These are phyloP conservation scores for Dicranocentrus wangi DNA, from an alignment of 2,888 invertebrate genomes.

Conservation along the genomic window DNA sequence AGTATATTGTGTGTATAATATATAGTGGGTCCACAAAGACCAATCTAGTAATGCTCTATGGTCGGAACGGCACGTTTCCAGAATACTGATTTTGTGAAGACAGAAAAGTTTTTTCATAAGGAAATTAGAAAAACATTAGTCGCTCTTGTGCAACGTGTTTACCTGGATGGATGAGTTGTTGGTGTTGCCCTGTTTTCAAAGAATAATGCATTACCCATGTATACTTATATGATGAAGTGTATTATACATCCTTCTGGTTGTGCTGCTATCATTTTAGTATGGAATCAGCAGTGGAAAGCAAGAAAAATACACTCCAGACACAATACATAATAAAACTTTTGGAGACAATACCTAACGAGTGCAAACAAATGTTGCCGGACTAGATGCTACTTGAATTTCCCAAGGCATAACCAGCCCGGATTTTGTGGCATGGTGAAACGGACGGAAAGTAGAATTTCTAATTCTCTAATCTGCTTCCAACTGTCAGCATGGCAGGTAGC, in stretches of 20 bases:
- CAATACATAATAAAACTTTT: no score
- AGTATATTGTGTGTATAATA: no score
- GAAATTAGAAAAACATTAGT: slow-evolving; percentile 37
- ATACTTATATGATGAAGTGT: no score
- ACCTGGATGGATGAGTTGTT: slow-evolving; percentile 6
- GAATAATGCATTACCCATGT: no score
- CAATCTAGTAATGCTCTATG: not conserved
- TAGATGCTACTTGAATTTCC: slow-evolving; percentile 16
- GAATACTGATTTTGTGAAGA: not conserved
- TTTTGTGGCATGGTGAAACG: not conserved
- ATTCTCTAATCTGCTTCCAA: slow-evolving; percentile 20
- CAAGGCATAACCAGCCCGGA: not conserved
- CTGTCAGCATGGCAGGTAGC: not conserved
- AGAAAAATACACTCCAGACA: no score
- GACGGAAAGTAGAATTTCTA: not conserved
- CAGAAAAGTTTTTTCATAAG: slow-evolving; percentile 12
- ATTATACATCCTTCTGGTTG: no score
- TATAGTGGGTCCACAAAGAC: no score
- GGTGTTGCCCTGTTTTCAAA: no score
- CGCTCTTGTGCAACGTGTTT: slow-evolving; percentile 15
- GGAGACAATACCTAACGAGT: no score
- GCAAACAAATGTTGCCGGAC: not conserved
- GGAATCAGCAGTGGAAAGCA: no score
- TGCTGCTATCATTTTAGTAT: no score
- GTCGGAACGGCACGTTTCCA: slow-evolving; percentile 6